phyloP scores from a whole-genome alignment of 2,888 invertebrate genomes.

The Aethes cnicana region DNA sequence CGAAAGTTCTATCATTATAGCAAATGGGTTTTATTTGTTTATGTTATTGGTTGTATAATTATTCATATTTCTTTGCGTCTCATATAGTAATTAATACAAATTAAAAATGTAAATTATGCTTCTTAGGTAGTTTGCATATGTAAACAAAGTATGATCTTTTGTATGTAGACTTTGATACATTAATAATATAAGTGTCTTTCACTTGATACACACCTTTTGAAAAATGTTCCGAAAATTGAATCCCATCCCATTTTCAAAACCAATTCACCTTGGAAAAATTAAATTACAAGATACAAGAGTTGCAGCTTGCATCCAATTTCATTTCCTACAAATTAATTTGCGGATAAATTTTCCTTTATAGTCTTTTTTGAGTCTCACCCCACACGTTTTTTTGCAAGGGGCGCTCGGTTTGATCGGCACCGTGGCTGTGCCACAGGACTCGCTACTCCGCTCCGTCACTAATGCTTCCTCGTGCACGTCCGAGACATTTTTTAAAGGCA shows the following conservation, averaged over 20 bases:
- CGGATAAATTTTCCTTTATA: constrained; percentile 79
- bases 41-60: not conserved
- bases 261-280: constrained; percentile 18
- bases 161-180: too few species aligned
- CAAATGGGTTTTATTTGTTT: constrained; percentile 16
- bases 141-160: too few species aligned
- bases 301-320: constrained; percentile 30
- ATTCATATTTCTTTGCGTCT: too few species aligned
- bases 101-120: too few species aligned
- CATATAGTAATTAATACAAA: too few species aligned
- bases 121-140: too few species aligned
- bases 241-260: not conserved
- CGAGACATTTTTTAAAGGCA: constrained; percentile 46
- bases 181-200: too few species aligned
- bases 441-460: constrained; percentile 73
- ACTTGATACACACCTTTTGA: not conserved
- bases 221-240: not conserved
- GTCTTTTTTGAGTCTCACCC: constrained; percentile 62
- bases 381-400: constrained; percentile 68
- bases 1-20: constrained; percentile 12
- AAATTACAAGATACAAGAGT: constrained; percentile 22
- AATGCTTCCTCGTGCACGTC: constrained; percentile 74
- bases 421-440: constrained; percentile 72
- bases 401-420: constrained; percentile 79
- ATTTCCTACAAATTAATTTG: constrained; percentile 75